Percentiles rank a stretch among this genome's conserved stretches.
phyloP scores from a whole-genome alignment of 2,113 vertebrate genomes.

The Rhadina sibilatrix region DNA sequence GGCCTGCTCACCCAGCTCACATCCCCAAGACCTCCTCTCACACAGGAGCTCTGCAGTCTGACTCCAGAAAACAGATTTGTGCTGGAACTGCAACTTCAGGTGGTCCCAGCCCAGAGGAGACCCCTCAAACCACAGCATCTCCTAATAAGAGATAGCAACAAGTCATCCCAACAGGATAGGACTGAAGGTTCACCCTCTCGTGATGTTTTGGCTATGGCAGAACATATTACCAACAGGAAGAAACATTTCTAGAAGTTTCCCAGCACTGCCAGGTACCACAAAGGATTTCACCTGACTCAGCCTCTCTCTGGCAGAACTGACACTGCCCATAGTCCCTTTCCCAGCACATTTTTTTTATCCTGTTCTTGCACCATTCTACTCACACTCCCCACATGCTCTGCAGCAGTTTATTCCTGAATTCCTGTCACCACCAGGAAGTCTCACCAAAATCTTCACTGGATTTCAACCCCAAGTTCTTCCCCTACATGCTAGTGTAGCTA shows the following conservation, averaged over 20 bases:
- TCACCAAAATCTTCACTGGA: background rate
- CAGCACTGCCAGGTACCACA: background rate
- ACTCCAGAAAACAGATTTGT: background rate
- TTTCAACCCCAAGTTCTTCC: background rate
- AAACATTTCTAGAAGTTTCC: background rate
- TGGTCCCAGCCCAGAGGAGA: background rate
- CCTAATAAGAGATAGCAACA: fast-evolving
- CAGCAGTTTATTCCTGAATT: background rate
- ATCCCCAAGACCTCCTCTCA: background rate
- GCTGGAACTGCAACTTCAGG: background rate
- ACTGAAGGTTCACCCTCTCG: background rate
- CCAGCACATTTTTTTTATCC: background rate
- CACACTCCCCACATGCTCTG: background rate
- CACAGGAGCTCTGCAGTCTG: background rate
- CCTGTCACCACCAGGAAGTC: background rate
- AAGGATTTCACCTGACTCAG: background rate
- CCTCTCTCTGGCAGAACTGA: background rate
- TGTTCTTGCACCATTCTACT: background rate
- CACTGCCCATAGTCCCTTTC: background rate
- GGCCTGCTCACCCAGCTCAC: background rate
- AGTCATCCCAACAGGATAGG: background rate
- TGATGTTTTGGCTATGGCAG: background rate
- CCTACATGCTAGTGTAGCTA: fast-evolving
- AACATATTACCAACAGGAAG: background rate
- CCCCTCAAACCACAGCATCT: background rate